phyloP scores from a whole-genome alignment of 2,888 invertebrate species.

The Fragum sueziense region DNA sequence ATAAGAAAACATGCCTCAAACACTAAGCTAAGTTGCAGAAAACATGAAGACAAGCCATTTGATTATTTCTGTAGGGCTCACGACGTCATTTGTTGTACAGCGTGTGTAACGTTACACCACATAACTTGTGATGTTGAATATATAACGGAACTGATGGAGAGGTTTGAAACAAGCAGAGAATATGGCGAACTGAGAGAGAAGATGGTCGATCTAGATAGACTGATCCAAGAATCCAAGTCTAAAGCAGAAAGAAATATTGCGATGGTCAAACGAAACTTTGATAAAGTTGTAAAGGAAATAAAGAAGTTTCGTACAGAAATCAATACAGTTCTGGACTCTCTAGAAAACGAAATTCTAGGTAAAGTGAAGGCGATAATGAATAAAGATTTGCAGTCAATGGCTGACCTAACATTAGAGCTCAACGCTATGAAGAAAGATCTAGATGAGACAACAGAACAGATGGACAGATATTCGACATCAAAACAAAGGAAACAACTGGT shows the following conservation, averaged over 20 bases:
- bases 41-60: neutral
- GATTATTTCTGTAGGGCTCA: neutral
- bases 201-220: neutral
- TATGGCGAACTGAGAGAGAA: neutral
- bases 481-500: constrained; percentile 3
- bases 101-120: neutral
- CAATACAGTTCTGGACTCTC: neutral
- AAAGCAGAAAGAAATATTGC: neutral
- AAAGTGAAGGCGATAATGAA: neutral
- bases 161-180: neutral
- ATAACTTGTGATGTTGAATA: neutral
- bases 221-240: neutral
- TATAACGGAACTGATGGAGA: neutral
- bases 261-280: neutral
- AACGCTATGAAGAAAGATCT: neutral
- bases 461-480: neutral
- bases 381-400: neutral
- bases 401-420: neutral
- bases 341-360: neutral
- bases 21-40: neutral
- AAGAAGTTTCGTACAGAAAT: neutral
- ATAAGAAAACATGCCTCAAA: neutral
- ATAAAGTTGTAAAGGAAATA: neutral
- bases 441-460: neutral
- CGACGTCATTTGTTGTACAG: neutral